These are phyloP conservation scores for Eupithecia subfuscata DNA, from an alignment of 2,888 invertebrate species.

Conservation along the genomic window DNA sequence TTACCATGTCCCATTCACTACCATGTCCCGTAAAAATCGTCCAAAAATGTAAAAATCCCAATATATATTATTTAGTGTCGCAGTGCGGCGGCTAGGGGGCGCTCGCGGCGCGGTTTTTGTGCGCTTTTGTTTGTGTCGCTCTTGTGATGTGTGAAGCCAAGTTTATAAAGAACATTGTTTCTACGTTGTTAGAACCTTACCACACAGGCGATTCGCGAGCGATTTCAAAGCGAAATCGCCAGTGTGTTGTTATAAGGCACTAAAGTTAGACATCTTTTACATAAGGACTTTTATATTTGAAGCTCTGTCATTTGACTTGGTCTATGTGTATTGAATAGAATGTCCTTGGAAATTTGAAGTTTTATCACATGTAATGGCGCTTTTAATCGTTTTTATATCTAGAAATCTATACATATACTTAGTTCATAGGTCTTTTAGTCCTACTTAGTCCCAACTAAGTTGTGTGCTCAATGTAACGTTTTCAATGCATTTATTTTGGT, in stretches of 20 bases:
- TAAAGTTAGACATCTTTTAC: neutral
- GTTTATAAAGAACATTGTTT: neutral
- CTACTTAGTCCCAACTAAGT: neutral
- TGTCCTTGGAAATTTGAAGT: neutral
- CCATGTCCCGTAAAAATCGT: neutral
- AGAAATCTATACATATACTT: constrained; percentile 5
- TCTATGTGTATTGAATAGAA: neutral
- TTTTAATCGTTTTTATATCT: constrained; percentile 4
- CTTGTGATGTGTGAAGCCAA: constrained; percentile 36
- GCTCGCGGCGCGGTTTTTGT: constrained; percentile 41
- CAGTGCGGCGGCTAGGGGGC: constrained; percentile 37
- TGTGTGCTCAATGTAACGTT: constrained; percentile 15
- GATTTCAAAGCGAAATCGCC: no score
- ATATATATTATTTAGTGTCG: neutral
- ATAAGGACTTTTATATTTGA: neutral
- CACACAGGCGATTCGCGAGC: no score
- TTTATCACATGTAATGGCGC: neutral
- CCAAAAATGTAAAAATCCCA: constrained; percentile 39
- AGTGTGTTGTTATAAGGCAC: no score
- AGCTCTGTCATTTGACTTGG: neutral
- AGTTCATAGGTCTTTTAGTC: neutral
- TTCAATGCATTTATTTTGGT: constrained; percentile 25
- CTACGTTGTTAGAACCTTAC: no score
- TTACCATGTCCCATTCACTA: neutral
- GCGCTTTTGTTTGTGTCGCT: constrained; percentile 47